Percentiles rank a stretch among this genome's conserved stretches.
These are phyloP conservation scores for Catamblyrhynchus diadema DNA, from an alignment of 2,797 vertebrate genomes.

Conservation along the genomic window DNA sequence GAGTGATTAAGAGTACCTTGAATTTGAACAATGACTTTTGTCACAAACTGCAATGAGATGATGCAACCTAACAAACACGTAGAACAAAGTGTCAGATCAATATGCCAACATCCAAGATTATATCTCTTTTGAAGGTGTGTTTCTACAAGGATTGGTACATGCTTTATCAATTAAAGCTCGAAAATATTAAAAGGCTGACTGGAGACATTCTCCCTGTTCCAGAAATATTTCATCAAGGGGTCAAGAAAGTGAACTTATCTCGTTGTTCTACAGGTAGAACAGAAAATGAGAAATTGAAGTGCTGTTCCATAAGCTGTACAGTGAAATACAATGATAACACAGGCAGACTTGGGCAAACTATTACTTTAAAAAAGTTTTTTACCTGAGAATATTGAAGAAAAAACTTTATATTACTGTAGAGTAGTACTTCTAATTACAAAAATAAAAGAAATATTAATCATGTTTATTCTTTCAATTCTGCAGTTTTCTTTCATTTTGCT, in stretches of 20 bases:
- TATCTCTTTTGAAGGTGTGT: neutral
- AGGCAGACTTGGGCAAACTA: neutral
- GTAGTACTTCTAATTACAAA: neutral
- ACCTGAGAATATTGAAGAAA: neutral
- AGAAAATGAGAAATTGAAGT: neutral
- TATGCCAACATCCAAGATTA: neutral
- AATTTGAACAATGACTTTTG: neutral
- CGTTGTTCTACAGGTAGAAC: neutral
- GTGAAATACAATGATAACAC: neutral
- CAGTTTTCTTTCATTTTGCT: neutral
- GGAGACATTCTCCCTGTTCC: neutral
- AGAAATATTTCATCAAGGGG: neutral
- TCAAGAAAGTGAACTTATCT: neutral
- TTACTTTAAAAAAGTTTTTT: rapidly evolving
- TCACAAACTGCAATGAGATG: neutral
- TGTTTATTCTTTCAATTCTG: neutral
- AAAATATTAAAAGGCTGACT: neutral
- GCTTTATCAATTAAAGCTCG: neutral
- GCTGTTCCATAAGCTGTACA: neutral
- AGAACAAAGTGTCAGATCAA: neutral
- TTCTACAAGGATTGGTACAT: neutral
- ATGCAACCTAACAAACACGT: neutral
- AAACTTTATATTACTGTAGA: neutral
- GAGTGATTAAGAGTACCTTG: neutral
- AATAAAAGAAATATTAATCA: neutral